Percentiles rank a stretch among this genome's conserved stretches.
phyloP scores from a whole-genome alignment of 2,797 vertebrate species.

The Spinus pinus region DNA sequence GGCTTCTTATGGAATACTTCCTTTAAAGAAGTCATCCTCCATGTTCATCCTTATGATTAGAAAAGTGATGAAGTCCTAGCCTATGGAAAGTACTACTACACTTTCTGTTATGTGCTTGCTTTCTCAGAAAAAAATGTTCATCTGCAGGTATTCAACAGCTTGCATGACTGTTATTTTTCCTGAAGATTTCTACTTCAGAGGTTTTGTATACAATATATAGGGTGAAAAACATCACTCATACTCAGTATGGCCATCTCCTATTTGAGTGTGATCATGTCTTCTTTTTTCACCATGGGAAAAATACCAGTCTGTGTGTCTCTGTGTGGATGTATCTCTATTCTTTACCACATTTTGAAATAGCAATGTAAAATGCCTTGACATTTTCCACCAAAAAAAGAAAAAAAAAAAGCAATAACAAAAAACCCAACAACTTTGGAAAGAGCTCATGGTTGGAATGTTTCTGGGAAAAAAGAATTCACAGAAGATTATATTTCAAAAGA shows the following conservation, averaged over 20 bases:
- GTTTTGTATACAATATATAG: not conserved
- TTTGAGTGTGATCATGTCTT: not conserved
- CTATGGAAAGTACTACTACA: not conserved
- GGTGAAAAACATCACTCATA: not conserved
- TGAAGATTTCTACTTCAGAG: not conserved
- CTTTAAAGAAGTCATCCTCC: not conserved
- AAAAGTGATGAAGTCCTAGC: not conserved
- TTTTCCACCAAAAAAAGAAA: not conserved
- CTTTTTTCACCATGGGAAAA: not conserved
- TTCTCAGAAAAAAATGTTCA: not conserved
- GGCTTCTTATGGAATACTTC: not conserved
- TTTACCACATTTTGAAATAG: conserved; percentile 19
- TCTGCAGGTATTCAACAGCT: not conserved
- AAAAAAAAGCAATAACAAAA: not conserved
- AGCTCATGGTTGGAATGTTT: conserved; percentile 24
- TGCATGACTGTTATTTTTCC: not conserved
- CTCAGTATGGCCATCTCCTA: not conserved
- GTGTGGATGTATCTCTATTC: not conserved
- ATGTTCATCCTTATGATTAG: not conserved
- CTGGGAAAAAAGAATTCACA: not conserved
- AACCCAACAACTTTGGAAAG: not conserved
- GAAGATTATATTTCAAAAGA: conserved; percentile 14
- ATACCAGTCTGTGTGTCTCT: not conserved
- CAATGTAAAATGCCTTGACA: not conserved
- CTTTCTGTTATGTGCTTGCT: not conserved